Evolutionary conservation across 2,888 invertebrate species (phyloP).

Genomic region (Noctua fimbriata): DNA sequence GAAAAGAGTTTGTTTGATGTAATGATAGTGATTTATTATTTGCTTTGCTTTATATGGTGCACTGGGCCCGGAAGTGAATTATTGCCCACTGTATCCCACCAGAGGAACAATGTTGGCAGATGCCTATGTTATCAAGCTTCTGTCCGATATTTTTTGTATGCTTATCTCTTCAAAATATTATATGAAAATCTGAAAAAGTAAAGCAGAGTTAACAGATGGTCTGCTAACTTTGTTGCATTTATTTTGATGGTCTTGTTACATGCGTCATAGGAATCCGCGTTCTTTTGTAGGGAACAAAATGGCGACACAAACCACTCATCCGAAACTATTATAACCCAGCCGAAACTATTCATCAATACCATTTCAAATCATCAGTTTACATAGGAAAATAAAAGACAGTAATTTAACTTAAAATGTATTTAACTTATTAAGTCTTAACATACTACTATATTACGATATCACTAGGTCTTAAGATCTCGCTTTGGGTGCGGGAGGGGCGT

Average conservation of each 20-base stretch:
- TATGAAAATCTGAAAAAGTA: background rate
- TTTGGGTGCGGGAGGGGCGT: conserved; percentile 88
- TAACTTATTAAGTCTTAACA: conserved; percentile 89
- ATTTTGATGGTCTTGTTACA: background rate
- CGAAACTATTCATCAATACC: background rate
- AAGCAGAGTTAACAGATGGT: background rate
- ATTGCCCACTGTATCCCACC: background rate
- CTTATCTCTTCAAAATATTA: background rate
- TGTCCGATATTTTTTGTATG: background rate
- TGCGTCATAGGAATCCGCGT: background rate
- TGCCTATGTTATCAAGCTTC: background rate
- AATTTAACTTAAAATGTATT: conserved; percentile 85
- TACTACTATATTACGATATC: conserved; percentile 84
- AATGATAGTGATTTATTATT: background rate
- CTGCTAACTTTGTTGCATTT: background rate
- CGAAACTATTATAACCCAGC: background rate
- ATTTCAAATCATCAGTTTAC: background rate
- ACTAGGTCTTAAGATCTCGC: conserved; percentile 84
- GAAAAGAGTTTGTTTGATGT: background rate
- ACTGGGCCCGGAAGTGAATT: background rate
- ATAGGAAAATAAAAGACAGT: conserved; percentile 55
- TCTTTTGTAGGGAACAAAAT: background rate
- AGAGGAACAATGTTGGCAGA: background rate
- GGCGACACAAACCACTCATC: background rate
- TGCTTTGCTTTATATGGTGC: background rate